Conservation (phyloP, 2,113 vertebrate genomes). For the Ptyas mucosa region DNA sequence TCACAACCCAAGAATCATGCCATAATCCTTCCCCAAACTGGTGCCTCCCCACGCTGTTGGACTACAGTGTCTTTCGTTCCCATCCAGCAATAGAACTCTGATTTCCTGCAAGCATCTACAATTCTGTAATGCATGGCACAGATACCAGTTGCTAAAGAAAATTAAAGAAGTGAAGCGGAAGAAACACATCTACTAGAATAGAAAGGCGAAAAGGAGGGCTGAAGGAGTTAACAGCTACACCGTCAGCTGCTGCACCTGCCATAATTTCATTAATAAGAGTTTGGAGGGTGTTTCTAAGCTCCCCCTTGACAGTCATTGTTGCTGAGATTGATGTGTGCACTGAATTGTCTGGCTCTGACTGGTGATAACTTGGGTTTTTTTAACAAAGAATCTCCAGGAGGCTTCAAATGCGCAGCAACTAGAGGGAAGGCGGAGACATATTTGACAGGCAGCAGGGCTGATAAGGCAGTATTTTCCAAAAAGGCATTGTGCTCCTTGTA, state of each 20-base stretch:
- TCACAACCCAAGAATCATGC: neutral
- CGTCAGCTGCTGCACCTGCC: neutral
- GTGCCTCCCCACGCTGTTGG: neutral
- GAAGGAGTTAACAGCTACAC: neutral
- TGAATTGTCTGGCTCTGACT: slow-evolving; percentile 1
- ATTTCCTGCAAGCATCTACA: neutral
- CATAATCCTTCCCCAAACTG: neutral
- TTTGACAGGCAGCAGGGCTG: slow-evolving; percentile 15
- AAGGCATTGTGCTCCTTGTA: neutral
- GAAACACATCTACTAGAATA: neutral
- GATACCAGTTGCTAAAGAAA: neutral
- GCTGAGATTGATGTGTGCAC: neutral
- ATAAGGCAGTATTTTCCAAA: neutral
- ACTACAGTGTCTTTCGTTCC: neutral
- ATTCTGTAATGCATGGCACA: neutral
- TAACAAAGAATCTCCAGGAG: slow-evolving; percentile 7
- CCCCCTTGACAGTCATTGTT: slow-evolving; percentile 11
- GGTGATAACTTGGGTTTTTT: slow-evolving; percentile 7
- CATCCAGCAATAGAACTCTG: neutral
- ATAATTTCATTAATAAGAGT: neutral
- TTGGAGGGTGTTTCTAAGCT: slow-evolving; percentile 6
- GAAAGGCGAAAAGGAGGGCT: neutral
- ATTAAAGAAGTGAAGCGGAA: neutral
- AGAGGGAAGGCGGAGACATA: neutral
- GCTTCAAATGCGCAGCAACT: neutral